These are phyloP conservation scores for Plecotus auritus DNA, from an alignment of 2,113 vertebrate genomes.

Conservation along the genomic window DNA sequence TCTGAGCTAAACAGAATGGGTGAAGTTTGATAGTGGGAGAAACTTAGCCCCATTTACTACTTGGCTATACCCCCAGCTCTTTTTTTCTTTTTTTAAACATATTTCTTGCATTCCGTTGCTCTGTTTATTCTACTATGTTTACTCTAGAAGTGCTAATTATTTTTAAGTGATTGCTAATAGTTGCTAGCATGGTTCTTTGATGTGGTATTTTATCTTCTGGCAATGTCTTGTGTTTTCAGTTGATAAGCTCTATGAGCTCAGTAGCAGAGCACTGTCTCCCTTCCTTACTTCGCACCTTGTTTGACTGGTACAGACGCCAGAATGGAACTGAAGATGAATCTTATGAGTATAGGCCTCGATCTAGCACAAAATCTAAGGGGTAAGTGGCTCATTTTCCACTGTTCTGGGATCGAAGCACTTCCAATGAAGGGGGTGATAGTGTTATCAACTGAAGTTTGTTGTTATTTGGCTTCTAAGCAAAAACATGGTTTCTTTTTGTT, in stretches of 20 bases:
- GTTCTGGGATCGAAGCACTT: background rate
- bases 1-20: background rate
- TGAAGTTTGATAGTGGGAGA: background rate
- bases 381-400: conserved; percentile 71
- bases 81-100: background rate
- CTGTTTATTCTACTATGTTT: background rate
- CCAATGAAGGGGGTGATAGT: background rate
- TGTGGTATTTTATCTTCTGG: background rate
- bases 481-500: background rate
- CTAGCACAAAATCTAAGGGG: conserved; percentile 98
- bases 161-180: background rate
- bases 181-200: accelerated
- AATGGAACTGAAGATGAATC: conserved; percentile 98
- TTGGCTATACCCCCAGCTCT: background rate
- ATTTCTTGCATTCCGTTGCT: background rate
- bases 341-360: conserved; percentile 95
- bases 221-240: conserved; percentile 80
- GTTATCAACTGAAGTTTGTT: background rate
- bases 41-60: background rate
- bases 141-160: background rate
- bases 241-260: conserved; percentile 99
- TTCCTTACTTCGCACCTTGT: conserved; percentile 97
- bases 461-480: background rate
- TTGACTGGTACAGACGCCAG: conserved; percentile 98
- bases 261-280: conserved; percentile 99